Percentiles rank a stretch among this genome's conserved stretches.
Conservation (phyloP, 2,113 vertebrate genomes). For the Uropsilus gracilis region DNA sequence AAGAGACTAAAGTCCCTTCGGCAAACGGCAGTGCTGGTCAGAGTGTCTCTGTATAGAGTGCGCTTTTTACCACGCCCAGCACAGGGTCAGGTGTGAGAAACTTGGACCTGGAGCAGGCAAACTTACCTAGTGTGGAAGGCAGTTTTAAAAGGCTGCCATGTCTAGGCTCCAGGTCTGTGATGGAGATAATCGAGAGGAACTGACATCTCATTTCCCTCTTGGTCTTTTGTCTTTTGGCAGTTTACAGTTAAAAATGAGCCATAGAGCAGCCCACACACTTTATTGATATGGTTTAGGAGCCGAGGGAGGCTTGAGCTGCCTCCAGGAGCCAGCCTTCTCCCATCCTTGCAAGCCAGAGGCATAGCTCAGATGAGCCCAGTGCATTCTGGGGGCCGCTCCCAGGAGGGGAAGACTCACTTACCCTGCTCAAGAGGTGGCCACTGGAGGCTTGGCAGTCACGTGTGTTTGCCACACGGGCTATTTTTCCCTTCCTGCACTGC, state of each 20-base stretch:
- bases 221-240: conserved; percentile 68
- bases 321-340: not conserved
- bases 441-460: conserved; percentile 56
- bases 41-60: not conserved
- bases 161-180: conserved; percentile 26
- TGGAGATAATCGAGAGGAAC: conserved; percentile 45
- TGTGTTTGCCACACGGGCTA: conserved; percentile 40
- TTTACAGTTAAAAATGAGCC: conserved; percentile 71
- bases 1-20: conserved; percentile 27
- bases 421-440: conserved; percentile 46
- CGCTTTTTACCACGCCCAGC: not conserved
- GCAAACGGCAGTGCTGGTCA: not conserved
- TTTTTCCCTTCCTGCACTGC: conserved; percentile 51
- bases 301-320: conserved; percentile 24
- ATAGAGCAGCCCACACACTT: conserved; percentile 37
- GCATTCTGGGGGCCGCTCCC: conserved; percentile 61
- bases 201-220: conserved; percentile 61
- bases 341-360: conserved; percentile 25
- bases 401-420: not conserved
- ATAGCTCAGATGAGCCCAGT: conserved; percentile 28
- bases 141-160: conserved; percentile 43
- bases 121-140: not conserved
- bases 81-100: not conserved
- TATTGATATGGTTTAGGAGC: conserved; percentile 53
- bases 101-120: not conserved